Evolutionary conservation across 53 echinoderm and acorn worm species (phyloP).

Genomic region (Patiria pectinifera): DNA sequence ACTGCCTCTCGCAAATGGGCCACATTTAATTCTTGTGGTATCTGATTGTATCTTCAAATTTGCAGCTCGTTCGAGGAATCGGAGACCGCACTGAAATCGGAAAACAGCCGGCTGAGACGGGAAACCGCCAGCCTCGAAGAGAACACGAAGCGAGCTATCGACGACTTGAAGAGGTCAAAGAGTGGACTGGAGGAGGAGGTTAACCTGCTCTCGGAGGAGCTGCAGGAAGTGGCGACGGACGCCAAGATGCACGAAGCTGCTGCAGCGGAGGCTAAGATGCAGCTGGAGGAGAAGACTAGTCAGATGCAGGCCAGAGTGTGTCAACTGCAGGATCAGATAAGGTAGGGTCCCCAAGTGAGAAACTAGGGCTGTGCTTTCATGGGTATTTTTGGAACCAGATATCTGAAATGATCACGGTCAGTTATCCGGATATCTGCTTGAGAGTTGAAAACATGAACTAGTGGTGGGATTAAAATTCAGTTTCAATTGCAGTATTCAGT

Average conservation of each 20-base stretch:
- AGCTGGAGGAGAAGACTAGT: conserved; percentile 12
- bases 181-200: conserved; percentile 29
- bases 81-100: conserved; percentile 27
- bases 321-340: conserved; percentile 3
- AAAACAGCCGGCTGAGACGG: conserved; percentile 13
- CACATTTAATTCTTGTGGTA: too few species aligned
- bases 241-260: conserved; percentile 24
- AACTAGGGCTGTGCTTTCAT: not conserved
- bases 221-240: conserved; percentile 30
- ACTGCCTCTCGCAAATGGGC: too few species aligned
- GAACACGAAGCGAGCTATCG: not conserved
- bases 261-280: not conserved
- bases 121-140: conserved; percentile 49
- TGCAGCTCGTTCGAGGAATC: conserved; percentile 27
- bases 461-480: too few species aligned
- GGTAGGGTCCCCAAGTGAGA: not conserved
- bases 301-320: not conserved
- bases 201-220: conserved; percentile 6
- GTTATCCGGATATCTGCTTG: too few species aligned
- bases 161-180: conserved; percentile 13
- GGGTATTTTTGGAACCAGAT: not conserved
- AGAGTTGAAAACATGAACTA: too few species aligned
- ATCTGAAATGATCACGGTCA: too few species aligned
- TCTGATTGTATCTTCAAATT: not conserved
- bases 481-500: too few species aligned